Conservation (phyloP, 2,797 vertebrate genomes). For the Malurus leucopterus region DNA sequence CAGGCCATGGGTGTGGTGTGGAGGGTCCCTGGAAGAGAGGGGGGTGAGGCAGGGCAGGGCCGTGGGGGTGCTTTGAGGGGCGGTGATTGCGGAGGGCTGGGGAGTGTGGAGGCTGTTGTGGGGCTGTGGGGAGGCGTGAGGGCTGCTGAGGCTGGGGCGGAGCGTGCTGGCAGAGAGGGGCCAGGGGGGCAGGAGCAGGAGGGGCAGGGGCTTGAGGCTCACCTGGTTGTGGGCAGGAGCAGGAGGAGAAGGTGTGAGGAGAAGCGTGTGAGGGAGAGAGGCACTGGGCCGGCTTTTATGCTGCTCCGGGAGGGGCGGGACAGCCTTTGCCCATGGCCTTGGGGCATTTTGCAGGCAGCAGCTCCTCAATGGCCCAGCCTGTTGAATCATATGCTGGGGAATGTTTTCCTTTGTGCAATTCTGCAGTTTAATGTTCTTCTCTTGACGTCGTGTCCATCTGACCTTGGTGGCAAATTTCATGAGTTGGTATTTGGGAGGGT, state of each 20-base stretch:
- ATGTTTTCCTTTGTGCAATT: background rate
- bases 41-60: background rate
- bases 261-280: background rate
- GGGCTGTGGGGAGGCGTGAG: background rate
- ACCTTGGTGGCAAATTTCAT: rapidly evolving
- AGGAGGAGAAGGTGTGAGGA: background rate
- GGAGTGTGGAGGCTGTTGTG: background rate
- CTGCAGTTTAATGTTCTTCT: rapidly evolving
- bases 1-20: background rate
- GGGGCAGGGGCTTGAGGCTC: background rate
- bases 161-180: background rate
- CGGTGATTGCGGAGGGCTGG: background rate
- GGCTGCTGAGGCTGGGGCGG: background rate
- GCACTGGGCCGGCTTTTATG: background rate
- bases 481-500: background rate
- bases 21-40: background rate
- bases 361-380: rapidly evolving
- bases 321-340: background rate
- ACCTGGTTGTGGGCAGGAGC: background rate
- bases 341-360: background rate
- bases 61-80: too few species aligned
- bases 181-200: too few species aligned
- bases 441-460: rapidly evolving
- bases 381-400: too few species aligned
- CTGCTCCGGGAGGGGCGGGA: background rate